These are phyloP conservation scores for Lycodopsis pacificus DNA, from an alignment of 2,797 vertebrate species.

Conservation along the genomic window DNA sequence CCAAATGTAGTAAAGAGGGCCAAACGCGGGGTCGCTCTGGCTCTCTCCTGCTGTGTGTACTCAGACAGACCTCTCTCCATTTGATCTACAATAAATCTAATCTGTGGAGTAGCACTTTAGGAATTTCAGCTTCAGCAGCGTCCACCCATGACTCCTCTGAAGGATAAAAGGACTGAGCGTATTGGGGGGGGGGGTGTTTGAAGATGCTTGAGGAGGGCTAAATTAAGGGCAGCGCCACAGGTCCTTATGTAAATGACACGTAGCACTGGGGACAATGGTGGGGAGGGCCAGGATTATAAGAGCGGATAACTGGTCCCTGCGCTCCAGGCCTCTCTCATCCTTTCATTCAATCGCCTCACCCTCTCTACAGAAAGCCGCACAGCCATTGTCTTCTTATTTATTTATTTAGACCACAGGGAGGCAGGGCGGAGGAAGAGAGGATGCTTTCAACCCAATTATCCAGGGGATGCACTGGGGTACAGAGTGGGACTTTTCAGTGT, in stretches of 20 bases:
- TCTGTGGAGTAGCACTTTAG: slow-evolving; percentile 47
- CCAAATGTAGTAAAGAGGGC: neutral
- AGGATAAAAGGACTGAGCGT: slow-evolving; percentile 65
- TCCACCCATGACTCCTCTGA: slow-evolving; percentile 50
- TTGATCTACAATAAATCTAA: slow-evolving; percentile 62
- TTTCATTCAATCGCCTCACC: slow-evolving; percentile 68
- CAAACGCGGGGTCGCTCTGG: slow-evolving; percentile 17
- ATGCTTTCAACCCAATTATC: slow-evolving; percentile 84
- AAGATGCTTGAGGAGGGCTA: slow-evolving; percentile 78
- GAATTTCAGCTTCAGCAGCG: slow-evolving; percentile 45
- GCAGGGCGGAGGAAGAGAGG: slow-evolving; percentile 55
- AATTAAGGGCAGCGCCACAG: slow-evolving; percentile 77
- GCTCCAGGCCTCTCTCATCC: slow-evolving; percentile 75
- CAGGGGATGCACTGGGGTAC: slow-evolving; percentile 68
- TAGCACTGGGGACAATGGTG: slow-evolving; percentile 60
- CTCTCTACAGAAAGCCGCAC: slow-evolving; percentile 54
- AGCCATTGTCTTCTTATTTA: slow-evolving; percentile 84
- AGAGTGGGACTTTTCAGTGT: slow-evolving; percentile 76
- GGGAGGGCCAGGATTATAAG: slow-evolving; percentile 77
- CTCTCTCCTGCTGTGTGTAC: slow-evolving; percentile 41
- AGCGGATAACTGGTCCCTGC: slow-evolving; percentile 80
- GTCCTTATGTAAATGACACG: slow-evolving; percentile 80
- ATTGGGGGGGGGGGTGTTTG: slow-evolving; percentile 60
- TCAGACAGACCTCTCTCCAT: slow-evolving; percentile 44
- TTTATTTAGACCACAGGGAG: slow-evolving; percentile 82